Base-by-base conservation (phyloP, 2,797 vertebrate genomes). In the Sebastes dallii region DNA sequence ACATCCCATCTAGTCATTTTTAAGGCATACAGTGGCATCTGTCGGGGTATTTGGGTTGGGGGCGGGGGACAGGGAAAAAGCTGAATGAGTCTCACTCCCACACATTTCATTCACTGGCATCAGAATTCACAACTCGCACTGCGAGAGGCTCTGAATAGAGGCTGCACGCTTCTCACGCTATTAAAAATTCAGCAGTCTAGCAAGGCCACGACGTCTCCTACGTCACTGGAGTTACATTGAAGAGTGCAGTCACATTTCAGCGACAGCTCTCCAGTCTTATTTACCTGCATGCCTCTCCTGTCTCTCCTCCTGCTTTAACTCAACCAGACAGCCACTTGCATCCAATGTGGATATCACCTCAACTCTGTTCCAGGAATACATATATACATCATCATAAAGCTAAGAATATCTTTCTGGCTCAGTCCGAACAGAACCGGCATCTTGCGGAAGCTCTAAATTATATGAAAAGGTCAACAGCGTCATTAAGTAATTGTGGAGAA, bases 151-250 rank as follows among this genome's bases (percentile, higher is more conserved):
- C 94, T 88, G 90, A 94, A 91, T 93, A 94, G 84, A 91, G 91
- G 87, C 89, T 75, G 79, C 93, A 92, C 80, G 88, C 93, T 95
- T 92, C 94, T 93, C 90, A 84, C 91, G 62, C 91, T 94, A 94
- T 96, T 95, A 97, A 97, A 96, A 95, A 96, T 95, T 93, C 95
- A 95, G 89, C 87, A 96, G 95, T 94, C 94, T 95, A 94, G 94
- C 92, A 94, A 92, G 95, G 94, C 92, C 93, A 92, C 90, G 88
- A 89, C 89, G 68, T 94, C 95, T 94, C 94, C 94, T 86, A 93
- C 95, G 93, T 96, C 93, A 95, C 94, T 83, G 92, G 92, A 94
- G 91, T 95, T 95, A 83, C 93, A 93, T 92, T 94, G 90, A 94
- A 93, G 91, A 95, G 92, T 94, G 92, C 93, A 95, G 94, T 94